These are phyloP conservation scores for Drosophila truncata DNA, from an alignment of 1,140 invertebrate genomes.

Conservation along the genomic window DNA sequence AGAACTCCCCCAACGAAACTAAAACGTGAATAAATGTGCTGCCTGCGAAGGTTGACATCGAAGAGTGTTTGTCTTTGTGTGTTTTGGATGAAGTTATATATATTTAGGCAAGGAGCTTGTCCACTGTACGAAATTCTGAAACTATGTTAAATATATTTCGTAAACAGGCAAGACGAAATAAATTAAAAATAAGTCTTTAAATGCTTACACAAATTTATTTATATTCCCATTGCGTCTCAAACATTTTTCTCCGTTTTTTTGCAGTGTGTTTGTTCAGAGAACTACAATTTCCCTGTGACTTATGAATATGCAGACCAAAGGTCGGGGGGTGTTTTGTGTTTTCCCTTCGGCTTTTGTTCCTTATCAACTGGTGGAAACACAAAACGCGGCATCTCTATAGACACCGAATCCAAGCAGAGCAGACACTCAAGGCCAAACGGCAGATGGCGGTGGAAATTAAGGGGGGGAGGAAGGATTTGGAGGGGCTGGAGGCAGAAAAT, in stretches of 20 bases:
- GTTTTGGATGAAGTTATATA: slow-evolving; percentile 15
- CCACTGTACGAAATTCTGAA: not conserved
- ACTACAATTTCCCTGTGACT: slow-evolving; percentile 32
- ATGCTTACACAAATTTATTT: not conserved
- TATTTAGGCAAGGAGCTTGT: not conserved
- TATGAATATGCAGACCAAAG: slow-evolving; percentile 53
- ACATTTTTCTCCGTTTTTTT: not conserved
- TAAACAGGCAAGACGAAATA: too few species aligned
- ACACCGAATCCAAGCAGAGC: slow-evolving; percentile 24
- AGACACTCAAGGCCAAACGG: slow-evolving; percentile 39
- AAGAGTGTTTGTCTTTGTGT: slow-evolving; percentile 18
- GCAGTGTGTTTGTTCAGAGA: slow-evolving; percentile 2
- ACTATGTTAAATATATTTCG: too few species aligned
- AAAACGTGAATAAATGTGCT: slow-evolving; percentile 38
- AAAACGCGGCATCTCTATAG: slow-evolving; percentile 25
- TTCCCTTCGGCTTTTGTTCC: slow-evolving; percentile 14
- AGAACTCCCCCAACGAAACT: slow-evolving; percentile 39
- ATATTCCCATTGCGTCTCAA: not conserved
- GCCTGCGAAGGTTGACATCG: slow-evolving; percentile 26
- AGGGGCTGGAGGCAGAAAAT: slow-evolving; percentile 35
- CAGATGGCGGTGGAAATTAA: not conserved
- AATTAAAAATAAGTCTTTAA: not conserved
- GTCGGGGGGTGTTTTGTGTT: slow-evolving; percentile 22
- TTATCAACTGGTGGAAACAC: slow-evolving; percentile 31
- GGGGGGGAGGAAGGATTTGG: not conserved